Evolutionary conservation across 2,888 invertebrate species (phyloP).

Genomic region (Drosophila nr. perissopoda): DNA sequence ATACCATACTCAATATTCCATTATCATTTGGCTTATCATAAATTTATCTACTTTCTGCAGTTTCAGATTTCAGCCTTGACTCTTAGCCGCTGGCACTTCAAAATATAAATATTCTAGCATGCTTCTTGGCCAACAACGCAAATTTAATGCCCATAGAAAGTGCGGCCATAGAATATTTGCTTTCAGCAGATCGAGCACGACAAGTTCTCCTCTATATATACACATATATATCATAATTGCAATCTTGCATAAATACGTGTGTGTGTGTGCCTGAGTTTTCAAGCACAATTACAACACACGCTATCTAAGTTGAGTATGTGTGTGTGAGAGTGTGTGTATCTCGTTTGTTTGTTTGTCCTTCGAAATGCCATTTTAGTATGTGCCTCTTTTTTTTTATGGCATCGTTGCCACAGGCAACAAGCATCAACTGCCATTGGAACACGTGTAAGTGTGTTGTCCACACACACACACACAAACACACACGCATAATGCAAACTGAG

Average conservation of each 20-base stretch:
- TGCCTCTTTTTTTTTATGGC: conserved; percentile 66
- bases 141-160: conserved; percentile 19
- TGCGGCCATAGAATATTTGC: conserved; percentile 19
- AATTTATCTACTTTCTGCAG: background rate
- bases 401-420: conserved; percentile 30
- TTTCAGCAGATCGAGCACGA: conserved; percentile 46
- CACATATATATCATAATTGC: conserved; percentile 77
- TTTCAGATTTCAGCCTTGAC: conserved; percentile 37
- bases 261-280: conserved; percentile 58
- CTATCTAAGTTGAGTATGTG: conserved; percentile 5
- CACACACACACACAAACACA: conserved; percentile 32
- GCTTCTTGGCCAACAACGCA: conserved; percentile 13
- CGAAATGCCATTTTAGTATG: conserved; percentile 73
- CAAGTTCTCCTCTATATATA: conserved; percentile 54
- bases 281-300: conserved; percentile 60
- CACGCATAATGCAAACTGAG: conserved; percentile 43
- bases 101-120: conserved; percentile 36
- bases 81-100: conserved; percentile 33
- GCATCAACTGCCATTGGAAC: conserved; percentile 47
- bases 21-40: background rate
- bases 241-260: conserved; percentile 75
- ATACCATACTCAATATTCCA: background rate
- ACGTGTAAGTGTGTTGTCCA: conserved; percentile 68
- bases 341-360: conserved; percentile 76
- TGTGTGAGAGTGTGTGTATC: conserved; percentile 24